Conservation (phyloP, 2,797 vertebrate genomes). For the Pristis pectinata region DNA sequence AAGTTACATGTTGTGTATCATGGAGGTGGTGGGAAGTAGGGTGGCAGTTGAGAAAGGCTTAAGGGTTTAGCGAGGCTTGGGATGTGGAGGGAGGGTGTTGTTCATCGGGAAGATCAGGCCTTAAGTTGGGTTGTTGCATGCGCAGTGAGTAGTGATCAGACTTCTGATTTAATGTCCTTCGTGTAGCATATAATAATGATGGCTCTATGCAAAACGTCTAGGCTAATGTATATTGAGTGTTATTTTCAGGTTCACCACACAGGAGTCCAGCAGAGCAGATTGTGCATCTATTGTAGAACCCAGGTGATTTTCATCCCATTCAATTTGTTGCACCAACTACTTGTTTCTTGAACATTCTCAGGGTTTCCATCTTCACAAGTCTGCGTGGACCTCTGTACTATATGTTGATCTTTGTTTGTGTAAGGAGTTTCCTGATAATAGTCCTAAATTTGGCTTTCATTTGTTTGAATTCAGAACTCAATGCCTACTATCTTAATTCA, state of each 20-base stretch:
- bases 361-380: neutral
- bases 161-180: too few species aligned
- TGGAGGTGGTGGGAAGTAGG: too few species aligned
- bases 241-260: neutral
- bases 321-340: neutral
- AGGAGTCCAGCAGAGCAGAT: neutral
- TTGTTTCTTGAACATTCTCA: neutral
- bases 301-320: neutral
- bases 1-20: too few species aligned
- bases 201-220: too few species aligned
- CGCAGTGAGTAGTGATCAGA: too few species aligned
- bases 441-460: neutral
- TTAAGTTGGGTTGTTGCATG: too few species aligned
- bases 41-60: too few species aligned
- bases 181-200: too few species aligned
- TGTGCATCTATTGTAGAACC: neutral
- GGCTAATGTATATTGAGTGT: neutral
- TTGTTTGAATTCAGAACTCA: neutral
- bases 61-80: too few species aligned
- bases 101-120: too few species aligned
- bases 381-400: too few species aligned
- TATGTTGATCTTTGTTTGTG: neutral
- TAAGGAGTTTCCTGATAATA: neutral
- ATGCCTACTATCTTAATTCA: neutral
- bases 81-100: too few species aligned